A percentile compares a stretch with the other conserved stretches of the same genome.
Evolutionary conservation across 2,113 vertebrate species (phyloP).

Genomic region (Solenodon paradoxus): DNA sequence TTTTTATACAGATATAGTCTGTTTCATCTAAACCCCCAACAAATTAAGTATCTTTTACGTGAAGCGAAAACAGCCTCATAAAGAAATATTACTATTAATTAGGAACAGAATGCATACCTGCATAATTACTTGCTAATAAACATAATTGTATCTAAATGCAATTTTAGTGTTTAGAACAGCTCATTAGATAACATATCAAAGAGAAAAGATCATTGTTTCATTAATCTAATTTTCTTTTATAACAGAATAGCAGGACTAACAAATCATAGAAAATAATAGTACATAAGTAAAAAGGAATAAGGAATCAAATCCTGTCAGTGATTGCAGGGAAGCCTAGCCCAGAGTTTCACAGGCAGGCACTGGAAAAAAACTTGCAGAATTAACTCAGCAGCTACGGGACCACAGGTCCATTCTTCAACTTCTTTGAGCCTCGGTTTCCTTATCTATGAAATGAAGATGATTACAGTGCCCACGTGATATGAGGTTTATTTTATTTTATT

Average conservation of each 20-base stretch:
- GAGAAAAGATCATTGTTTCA: neutral
- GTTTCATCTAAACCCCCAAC: neutral
- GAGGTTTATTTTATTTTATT: no score
- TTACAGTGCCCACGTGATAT: neutral
- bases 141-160: neutral
- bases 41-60: slow-evolving; percentile 38
- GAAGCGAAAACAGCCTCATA: slow-evolving; percentile 5
- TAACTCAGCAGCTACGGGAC: neutral
- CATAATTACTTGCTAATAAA: neutral
- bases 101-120: neutral
- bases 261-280: neutral
- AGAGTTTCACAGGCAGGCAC: neutral
- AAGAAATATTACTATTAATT: neutral
- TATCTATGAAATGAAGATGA: neutral
- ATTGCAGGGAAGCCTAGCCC: neutral
- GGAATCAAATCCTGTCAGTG: neutral
- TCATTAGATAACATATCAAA: slow-evolving; percentile 7
- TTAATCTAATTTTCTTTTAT: neutral
- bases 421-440: neutral
- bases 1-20: neutral
- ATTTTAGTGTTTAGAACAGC: neutral
- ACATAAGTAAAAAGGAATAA: neutral
- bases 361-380: neutral
- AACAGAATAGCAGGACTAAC: neutral
- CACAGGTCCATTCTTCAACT: neutral